Evolutionary conservation across 2,888 invertebrate species (phyloP), one percentile per base, ranked within the genome.

Genomic region (Lasius platythorax): DNA sequence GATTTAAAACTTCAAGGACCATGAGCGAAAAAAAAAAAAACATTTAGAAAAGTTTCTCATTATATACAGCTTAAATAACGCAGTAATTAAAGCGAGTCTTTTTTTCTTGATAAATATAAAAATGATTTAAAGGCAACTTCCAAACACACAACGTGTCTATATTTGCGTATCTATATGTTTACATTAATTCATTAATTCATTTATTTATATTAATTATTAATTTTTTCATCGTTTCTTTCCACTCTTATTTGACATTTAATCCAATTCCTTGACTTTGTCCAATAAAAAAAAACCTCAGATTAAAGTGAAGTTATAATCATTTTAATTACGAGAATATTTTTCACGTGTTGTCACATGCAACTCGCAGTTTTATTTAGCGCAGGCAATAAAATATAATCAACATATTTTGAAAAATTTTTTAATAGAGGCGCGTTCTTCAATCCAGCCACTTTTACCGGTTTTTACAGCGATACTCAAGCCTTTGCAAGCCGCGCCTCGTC

Each of bases 401-500:
- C n/a, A 46, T 56, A 23, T 56, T 15, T 5, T 5, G 15, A 23
- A 0, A n/a, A 15, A 53, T 8, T n/a, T 53, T 53, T 53, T 53
- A 23, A 72, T 6, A 37, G 3, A 58, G n/a, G 18, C 40, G 23
- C 23, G 5, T 58, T 58, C 12, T 23, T 63, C 23, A 5, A 40
- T 40, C 15, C 3, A 12, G 23, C 23, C 8, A 53, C 8, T 53
- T 53, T 53, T 53, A 40, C 43, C 6, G 43, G 15, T n/a, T 12
- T 12, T 67, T 15, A 40, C n/a, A 11, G 40, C 28, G 64, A 40
- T 23, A 28, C 23, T 5, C 68, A 2, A 23, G 23, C 23, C 30
- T 11, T 81, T 23, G 58, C 79, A 23, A 33, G 40, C 30, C 56
- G 73, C 73, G 58, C 8, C 58, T 74, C 74, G 79, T 46, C 28